Base-by-base conservation (phyloP, 2,888 invertebrate genomes). In the Labia minor region DNA sequence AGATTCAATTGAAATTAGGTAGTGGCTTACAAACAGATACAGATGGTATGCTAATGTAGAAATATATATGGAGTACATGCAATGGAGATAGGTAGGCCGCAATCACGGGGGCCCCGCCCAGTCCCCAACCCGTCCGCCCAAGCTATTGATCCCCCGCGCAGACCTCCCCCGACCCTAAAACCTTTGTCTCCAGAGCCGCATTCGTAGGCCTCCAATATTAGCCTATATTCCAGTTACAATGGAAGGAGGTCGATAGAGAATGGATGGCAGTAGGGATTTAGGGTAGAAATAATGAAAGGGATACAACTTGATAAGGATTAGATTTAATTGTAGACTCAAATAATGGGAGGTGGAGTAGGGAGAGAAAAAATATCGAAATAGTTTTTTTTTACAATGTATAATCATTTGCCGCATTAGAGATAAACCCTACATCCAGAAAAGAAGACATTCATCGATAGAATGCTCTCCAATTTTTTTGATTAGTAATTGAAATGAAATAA, bases 181-280 rank as follows among this genome's bases (percentile, higher is more conserved):
- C 26, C 49, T 49, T 49, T 49, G 49, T 49, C 49, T 49, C 49
- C 49, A 16, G 49, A 49, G 49, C 49, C 49, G 49, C 49, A 49
- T 49, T 49, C 49, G n/a, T 4, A 49, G 49, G 3, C 49, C 49
- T 49, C 3, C 49, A 49, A 49, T 49, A 49, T 49, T 49, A 49
- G 49, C 49, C 49, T 49, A 49, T 11, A 49, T 49, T 26, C 26
- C 26, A 8, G 26, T 8, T 26, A 3, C 8, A 26, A 49, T 49
- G 49, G 49, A 4, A 8, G n/a, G 2, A 16, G 49, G n/a, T 16
- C 3, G 49, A 49, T 14, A 26, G 26, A 26, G 26, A 26, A 26
- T 26, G 26, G 8, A 26, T 26, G 26, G n/a, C n/a, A n/a, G n/a
- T n/a, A n/a, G 26, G 26, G 4, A 6, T 26, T 8, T 26, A 8